Evolutionary conservation across 2,888 invertebrate genomes (phyloP), one percentile per base, ranked within the genome.

Genomic region (Ormyrus thymus): DNA sequence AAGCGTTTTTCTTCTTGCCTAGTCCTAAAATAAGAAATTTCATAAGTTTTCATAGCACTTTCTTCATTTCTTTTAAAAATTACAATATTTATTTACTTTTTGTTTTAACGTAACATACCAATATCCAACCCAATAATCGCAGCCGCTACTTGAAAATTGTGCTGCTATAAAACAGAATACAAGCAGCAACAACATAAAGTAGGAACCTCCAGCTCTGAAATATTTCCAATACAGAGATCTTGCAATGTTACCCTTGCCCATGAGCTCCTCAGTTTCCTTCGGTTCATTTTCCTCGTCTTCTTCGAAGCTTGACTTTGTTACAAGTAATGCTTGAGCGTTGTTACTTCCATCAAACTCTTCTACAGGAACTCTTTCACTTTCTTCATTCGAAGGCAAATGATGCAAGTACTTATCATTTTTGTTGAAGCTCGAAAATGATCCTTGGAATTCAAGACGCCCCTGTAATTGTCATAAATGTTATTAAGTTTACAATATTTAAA

Each of bases 121-220:
- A 84, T 93, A 90, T 2, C 94, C 94, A 0, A 96, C 92, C 95
- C 95, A 96, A 86, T 95, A 94, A 89, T 97, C 96, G 66, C 93
- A 92, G 70, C 93, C 92, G 61, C 95, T 95, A 76, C 94, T 94
- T 71, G 94, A 90, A 43, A 92, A 87, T 90, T 96, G 96, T 6
- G 95, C 95, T 7, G 93, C 82, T 29, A 95, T 82, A 73, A 94
- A 91, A 56, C 93, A 88, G 0, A 94, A 46, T 0, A 92, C 48
- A 6, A 95, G 92, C 8, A 92, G 84, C 0, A 92, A 48, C 29
- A 95, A 88, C 66, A 93, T 87, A 7, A 91, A 86, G 85, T 92
- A 90, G 45, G 93, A 92, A 5, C 92, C 93, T 68, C 96, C 96
- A 5, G 95, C 93, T 79, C 91, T 92, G 87, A 95, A 94, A 89